These are phyloP conservation scores for Pedicia rivosa DNA, from an alignment of 2,888 invertebrate genomes.

Conservation along the genomic window DNA sequence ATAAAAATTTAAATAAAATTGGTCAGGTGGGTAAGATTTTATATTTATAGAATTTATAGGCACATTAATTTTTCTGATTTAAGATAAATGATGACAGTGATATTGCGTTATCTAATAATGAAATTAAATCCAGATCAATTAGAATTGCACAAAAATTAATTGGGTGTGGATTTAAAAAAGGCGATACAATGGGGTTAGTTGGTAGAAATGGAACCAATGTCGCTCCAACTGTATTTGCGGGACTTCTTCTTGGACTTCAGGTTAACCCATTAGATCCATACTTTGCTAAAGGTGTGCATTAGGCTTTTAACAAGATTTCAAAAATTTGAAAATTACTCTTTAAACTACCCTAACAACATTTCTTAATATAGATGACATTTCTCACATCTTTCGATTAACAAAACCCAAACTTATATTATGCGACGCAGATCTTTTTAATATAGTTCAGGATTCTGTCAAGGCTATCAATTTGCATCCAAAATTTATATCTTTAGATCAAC, in stretches of 20 bases:
- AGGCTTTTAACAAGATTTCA: not conserved
- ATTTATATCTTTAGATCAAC: conserved; percentile 3
- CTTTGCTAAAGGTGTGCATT: not conserved
- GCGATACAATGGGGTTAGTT: too few relatives aligned
- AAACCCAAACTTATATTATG: conserved; percentile 2
- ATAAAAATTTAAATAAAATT: not conserved
- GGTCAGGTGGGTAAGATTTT: too few relatives aligned
- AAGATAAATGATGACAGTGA: not conserved
- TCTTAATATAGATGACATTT: not conserved
- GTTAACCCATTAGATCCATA: conserved; percentile 3
- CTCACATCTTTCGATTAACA: not conserved
- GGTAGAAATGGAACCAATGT: too few relatives aligned
- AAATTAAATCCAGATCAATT: not conserved
- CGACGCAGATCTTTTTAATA: not conserved
- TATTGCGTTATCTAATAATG: not conserved
- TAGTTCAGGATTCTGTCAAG: conserved; percentile 2
- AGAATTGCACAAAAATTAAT: not conserved
- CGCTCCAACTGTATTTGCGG: too few relatives aligned
- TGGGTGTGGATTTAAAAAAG: not conserved
- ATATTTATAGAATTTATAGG: too few relatives aligned
- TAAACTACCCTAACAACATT: too few relatives aligned
- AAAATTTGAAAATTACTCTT: not conserved
- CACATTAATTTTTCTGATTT: too few relatives aligned
- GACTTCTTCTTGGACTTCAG: not conserved
- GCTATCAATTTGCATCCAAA: not conserved